A percentile compares a stretch with the other conserved stretches of the same genome.
These are phyloP conservation scores for Rhodinocichla rosea DNA, from an alignment of 2,113 vertebrate species.

Conservation along the genomic window DNA sequence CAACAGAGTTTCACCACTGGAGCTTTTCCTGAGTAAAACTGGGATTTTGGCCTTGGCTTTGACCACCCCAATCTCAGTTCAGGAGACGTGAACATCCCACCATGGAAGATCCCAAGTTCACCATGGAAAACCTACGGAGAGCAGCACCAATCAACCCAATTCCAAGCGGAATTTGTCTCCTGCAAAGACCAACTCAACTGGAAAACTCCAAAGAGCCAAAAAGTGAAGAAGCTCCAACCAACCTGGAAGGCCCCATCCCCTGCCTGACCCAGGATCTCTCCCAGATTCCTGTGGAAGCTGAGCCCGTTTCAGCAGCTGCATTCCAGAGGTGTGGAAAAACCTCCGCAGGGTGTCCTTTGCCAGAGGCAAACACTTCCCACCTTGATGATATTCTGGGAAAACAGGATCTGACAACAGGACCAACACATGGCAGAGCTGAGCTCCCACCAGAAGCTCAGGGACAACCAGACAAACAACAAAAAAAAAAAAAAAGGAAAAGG, in stretches of 20 bases:
- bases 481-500: background rate
- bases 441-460: background rate
- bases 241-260: background rate
- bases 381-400: background rate
- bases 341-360: background rate
- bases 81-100: background rate
- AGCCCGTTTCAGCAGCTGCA: background rate
- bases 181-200: background rate
- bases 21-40: background rate
- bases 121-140: rapidly evolving
- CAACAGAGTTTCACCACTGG: rapidly evolving
- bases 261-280: background rate
- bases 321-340: background rate
- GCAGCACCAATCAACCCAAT: background rate
- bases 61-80: background rate
- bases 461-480: background rate
- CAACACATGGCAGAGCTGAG: background rate
- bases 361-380: background rate
- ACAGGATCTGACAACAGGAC: background rate
- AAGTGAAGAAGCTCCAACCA: background rate
- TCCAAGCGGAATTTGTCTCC: rapidly evolving
- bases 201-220: background rate
- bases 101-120: background rate
- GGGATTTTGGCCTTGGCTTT: background rate
- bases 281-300: rapidly evolving